Base-by-base conservation (phyloP, 2,888 invertebrate genomes). In the Syrphus vitripennis region DNA sequence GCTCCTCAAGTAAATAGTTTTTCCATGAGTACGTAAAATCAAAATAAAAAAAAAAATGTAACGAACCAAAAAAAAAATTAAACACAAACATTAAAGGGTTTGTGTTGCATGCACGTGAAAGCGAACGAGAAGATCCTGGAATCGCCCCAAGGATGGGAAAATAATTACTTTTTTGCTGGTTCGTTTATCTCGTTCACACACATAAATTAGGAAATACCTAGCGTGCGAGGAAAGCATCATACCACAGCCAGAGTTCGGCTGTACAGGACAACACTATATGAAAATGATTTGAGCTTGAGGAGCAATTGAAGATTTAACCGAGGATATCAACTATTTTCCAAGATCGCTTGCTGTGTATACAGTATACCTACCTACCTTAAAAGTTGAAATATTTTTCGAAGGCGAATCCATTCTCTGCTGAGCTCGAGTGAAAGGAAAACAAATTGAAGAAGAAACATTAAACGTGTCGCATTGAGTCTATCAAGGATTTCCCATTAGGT, bases 91-190 rank as follows among this genome's bases (percentile, higher is more conserved):
- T 34, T 34, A 65, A 55, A 50, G 74, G 61, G 31, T 61, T 50
- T 31, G 59, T 31, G 59, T 37, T 45, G 34, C 63, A 29, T 75
- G 81, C 61, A 63, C 61, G 69, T 55, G 55, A 61, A 42, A 31
- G 31, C 16, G 14, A 67, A 19, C 57, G 21, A 57, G 3, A 21
- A 72, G 45, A 42, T 82, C 37, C 70, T 82, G 63, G 31, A 70
- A 71, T 70, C 29, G 55, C 81, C 69, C 31, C 57, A 59, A 72
- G 67, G 72, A 55, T 77, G 61, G 16, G 53, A 84, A 84, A 86
- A 86, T 86, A 81, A 86, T 86, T 86, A 86, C 77, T 86, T 81
- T 84, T 86, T 81, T 81, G 55, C 69, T 37, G 67, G 67, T 72
- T 77, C 55, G 61, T 72, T 76, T 72, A 48, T 19, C 67, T 69